phyloP scores from a whole-genome alignment of 2,113 vertebrate species.

The Lucifuga dentata region DNA sequence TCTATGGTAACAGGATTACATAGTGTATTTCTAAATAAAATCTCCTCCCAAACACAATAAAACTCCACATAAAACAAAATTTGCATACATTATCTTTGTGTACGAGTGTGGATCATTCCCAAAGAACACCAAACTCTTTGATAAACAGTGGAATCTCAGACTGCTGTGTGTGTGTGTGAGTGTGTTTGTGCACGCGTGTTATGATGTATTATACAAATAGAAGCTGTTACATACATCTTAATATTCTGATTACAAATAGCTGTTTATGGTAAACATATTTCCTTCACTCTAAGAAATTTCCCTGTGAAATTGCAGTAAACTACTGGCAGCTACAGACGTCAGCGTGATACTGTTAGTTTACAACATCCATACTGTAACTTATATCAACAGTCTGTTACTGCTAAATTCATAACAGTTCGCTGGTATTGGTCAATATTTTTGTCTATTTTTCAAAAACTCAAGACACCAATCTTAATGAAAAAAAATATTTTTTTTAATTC shows the following conservation, averaged over 20 bases:
- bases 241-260: conserved; percentile 54
- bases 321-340: no score
- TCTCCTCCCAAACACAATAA: background rate
- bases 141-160: conserved; percentile 33
- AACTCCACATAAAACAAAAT: background rate
- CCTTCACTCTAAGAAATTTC: no score
- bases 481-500: no score
- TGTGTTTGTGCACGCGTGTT: no score
- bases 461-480: no score
- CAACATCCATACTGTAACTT: no score
- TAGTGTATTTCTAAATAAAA: background rate
- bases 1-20: background rate
- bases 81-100: background rate
- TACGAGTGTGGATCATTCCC: conserved; percentile 10
- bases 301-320: no score
- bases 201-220: conserved; percentile 55
- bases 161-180: conserved; percentile 25
- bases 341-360: no score
- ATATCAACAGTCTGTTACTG: no score
- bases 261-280: conserved; percentile 55
- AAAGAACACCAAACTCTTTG: conserved; percentile 26
- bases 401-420: no score
- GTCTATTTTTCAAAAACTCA: no score
- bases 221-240: conserved; percentile 48
- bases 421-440: no score